Evolutionary conservation across 2,888 invertebrate genomes (phyloP).

Genomic region (Candidula unifasciata): DNA sequence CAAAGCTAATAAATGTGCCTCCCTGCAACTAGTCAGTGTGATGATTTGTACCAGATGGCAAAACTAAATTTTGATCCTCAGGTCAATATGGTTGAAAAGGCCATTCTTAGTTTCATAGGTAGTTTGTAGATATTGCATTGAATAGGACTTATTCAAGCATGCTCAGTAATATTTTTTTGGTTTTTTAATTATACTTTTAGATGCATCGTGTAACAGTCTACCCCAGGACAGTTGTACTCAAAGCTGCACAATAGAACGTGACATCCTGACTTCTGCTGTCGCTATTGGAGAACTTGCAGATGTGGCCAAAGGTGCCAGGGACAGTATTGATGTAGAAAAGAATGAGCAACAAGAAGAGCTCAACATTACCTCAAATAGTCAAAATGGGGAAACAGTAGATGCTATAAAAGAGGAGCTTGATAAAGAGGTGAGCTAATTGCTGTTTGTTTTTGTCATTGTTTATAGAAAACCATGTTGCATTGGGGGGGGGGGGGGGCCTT

Average conservation of each 20-base stretch:
- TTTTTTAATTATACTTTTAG: background rate
- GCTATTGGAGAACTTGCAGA: slow-evolving; percentile 45
- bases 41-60: too few relatives aligned
- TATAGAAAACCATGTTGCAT: too few relatives aligned
- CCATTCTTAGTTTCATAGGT: too few relatives aligned
- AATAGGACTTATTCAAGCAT: too few relatives aligned
- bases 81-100: too few relatives aligned
- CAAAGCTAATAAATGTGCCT: too few relatives aligned
- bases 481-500: too few relatives aligned
- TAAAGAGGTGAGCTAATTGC: slow-evolving; percentile 31
- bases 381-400: slow-evolving; percentile 54
- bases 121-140: too few relatives aligned
- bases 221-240: background rate
- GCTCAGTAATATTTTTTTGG: background rate
- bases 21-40: too few relatives aligned
- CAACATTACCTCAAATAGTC: slow-evolving; percentile 53
- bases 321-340: background rate
- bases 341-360: slow-evolving; percentile 21
- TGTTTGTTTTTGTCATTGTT: background rate
- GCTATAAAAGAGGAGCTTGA: slow-evolving; percentile 53
- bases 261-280: slow-evolving; percentile 19
- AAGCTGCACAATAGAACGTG: background rate
- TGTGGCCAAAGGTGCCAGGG: background rate
- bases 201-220: background rate
- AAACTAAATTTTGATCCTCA: too few relatives aligned